A percentile compares a stretch with the other conserved stretches of the same genome.
These are phyloP conservation scores for Paelopatides confundens DNA, from an alignment of 53 echinoderm and acorn worm species.

Conservation along the genomic window DNA sequence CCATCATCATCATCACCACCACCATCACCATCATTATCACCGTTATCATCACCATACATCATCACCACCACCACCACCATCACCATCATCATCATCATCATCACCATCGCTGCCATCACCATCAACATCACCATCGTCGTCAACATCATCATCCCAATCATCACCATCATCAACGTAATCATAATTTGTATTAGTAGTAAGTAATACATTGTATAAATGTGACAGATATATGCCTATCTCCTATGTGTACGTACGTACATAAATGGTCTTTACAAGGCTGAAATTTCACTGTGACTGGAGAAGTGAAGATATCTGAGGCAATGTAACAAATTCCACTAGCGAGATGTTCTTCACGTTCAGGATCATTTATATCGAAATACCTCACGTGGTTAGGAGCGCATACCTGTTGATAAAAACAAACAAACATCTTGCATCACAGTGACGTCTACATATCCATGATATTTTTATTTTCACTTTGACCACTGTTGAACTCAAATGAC, in stretches of 20 bases:
- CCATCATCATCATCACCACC: slow-evolving; percentile 1
- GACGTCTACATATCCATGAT: too few relatives aligned
- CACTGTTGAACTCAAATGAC: too few relatives aligned
- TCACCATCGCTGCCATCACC: too few relatives aligned
- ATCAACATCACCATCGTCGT: too few relatives aligned
- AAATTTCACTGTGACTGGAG: not conserved
- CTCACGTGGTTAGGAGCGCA: slow-evolving; percentile 3
- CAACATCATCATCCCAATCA: too few relatives aligned
- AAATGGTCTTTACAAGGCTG: not conserved
- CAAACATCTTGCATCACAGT: not conserved
- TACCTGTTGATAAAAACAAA: not conserved
- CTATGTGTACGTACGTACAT: not conserved
- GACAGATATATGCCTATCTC: too few relatives aligned
- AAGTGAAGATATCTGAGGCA: not conserved
- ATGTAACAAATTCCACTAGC: not conserved
- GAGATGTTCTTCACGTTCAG: not conserved
- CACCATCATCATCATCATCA: not conserved
- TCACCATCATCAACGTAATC: too few relatives aligned
- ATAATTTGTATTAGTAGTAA: too few relatives aligned
- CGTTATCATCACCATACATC: too few relatives aligned
- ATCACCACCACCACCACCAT: not conserved
- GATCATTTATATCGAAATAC: not conserved
- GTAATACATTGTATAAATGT: too few relatives aligned
- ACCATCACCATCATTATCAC: not conserved
- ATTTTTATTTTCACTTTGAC: too few relatives aligned